A percentile compares a stretch with the other conserved stretches of the same genome.
Conservation (phyloP, 2,888 invertebrate genomes). For the Heliothis peltigera region DNA sequence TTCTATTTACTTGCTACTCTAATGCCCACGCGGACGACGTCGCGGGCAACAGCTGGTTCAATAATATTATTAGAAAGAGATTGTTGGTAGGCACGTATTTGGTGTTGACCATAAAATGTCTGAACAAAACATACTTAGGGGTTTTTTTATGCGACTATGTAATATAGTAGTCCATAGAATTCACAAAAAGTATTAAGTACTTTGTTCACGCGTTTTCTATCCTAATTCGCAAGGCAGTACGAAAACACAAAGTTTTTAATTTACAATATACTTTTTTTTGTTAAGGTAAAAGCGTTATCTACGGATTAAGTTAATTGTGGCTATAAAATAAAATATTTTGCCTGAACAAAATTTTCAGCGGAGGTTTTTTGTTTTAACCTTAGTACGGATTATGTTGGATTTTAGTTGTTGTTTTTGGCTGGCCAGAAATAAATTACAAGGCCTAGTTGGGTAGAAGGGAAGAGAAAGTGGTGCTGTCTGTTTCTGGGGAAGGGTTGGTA, state of each 20-base stretch:
- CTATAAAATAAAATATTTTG: constrained; percentile 64
- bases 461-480: constrained; percentile 40
- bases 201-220: constrained; percentile 19
- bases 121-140: too few relatives aligned
- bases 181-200: constrained; percentile 4
- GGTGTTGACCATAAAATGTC: too few relatives aligned
- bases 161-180: not conserved
- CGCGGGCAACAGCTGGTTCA: too few relatives aligned
- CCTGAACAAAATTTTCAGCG: constrained; percentile 48
- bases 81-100: too few relatives aligned
- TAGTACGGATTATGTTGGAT: constrained; percentile 59
- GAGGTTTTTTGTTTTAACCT: constrained; percentile 61
- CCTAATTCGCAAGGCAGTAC: constrained; percentile 3
- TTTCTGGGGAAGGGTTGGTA: constrained; percentile 25
- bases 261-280: constrained; percentile 57
- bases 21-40: too few relatives aligned
- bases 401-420: constrained; percentile 61
- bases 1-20: too few relatives aligned
- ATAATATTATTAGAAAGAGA: too few relatives aligned
- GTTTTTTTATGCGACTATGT: not conserved
- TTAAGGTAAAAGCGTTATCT: constrained; percentile 60
- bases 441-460: constrained; percentile 23
- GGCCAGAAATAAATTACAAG: constrained; percentile 56
- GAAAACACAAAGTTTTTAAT: constrained; percentile 40
- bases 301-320: constrained; percentile 65